These are phyloP conservation scores for Lobophora halterata DNA, from an alignment of 2,888 invertebrate genomes.

Conservation along the genomic window DNA sequence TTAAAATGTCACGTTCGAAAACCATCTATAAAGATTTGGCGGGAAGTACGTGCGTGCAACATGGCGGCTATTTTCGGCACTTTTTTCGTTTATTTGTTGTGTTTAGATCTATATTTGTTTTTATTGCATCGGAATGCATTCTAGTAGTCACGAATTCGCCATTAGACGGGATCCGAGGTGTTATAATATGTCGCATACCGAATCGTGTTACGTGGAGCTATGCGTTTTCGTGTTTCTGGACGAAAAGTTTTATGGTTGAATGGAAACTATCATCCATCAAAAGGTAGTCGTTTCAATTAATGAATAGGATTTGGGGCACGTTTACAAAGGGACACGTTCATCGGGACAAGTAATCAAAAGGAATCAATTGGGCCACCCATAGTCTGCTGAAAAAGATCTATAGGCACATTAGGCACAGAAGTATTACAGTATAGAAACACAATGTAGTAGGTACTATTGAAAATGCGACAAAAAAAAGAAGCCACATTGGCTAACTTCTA, in stretches of 20 bases:
- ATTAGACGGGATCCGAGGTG: slow-evolving; percentile 56
- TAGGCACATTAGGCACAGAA: no score
- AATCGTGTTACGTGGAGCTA: slow-evolving; percentile 25
- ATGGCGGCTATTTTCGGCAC: slow-evolving; percentile 30
- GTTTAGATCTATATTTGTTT: slow-evolving; percentile 71
- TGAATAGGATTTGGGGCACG: no score
- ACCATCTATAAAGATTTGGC: slow-evolving; percentile 74
- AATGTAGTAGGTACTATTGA: no score
- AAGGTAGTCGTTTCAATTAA: no score
- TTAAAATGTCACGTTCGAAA: slow-evolving; percentile 70
- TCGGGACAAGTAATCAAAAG: no score
- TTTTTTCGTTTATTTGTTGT: slow-evolving; percentile 69
- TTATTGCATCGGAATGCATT: slow-evolving; percentile 71
- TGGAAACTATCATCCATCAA: no score
- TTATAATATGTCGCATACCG: slow-evolving; percentile 37
- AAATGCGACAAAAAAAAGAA: no score
- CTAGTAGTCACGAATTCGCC: slow-evolving; percentile 67
- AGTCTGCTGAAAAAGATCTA: no score
- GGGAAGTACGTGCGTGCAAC: slow-evolving; percentile 56
- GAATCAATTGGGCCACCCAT: no score
- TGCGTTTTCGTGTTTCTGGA: slow-evolving; percentile 14
- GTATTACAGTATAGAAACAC: no score
- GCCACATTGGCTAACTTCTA: no score
- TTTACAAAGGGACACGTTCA: no score
- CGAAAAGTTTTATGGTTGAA: slow-evolving; percentile 2